A percentile compares a stretch with the other conserved stretches of the same genome.
Evolutionary conservation across 2,113 vertebrate genomes (phyloP).

Genomic region (Pelecanoides urinatrix): DNA sequence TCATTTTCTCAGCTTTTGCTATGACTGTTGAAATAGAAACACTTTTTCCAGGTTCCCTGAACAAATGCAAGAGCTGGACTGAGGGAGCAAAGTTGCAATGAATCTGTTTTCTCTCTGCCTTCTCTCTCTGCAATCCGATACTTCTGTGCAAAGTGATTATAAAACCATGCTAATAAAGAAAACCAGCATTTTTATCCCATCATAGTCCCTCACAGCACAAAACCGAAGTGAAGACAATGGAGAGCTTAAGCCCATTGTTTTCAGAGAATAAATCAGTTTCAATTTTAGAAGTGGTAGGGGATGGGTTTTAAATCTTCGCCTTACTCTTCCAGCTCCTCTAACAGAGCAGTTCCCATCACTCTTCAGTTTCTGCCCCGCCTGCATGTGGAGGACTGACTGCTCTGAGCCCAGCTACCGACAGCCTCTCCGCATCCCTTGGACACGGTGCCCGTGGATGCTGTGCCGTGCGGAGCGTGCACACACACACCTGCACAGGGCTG

Average conservation of each 20-base stretch:
- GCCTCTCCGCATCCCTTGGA: neutral
- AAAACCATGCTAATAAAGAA: constrained; percentile 14
- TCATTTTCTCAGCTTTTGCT: neutral
- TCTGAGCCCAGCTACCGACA: neutral
- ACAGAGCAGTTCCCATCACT: neutral
- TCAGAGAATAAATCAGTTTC: constrained; percentile 13
- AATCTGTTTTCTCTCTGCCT: neutral
- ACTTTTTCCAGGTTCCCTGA: neutral
- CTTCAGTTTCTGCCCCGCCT: neutral
- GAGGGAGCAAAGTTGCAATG: neutral
- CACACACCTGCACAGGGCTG: neutral
- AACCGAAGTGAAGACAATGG: neutral
- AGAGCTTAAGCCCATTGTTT: constrained; percentile 9
- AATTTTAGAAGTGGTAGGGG: neutral
- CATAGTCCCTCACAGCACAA: neutral
- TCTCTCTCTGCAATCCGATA: neutral
- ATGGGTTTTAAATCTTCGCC: neutral
- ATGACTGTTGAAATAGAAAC: neutral
- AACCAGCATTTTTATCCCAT: neutral
- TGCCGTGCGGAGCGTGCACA: neutral
- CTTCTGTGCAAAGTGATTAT: neutral
- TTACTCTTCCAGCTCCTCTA: neutral
- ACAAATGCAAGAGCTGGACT: neutral
- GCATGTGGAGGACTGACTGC: neutral
- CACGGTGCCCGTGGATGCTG: neutral